Base-by-base conservation (phyloP, 2,797 vertebrate species). In the Melanotaenia boesemani region DNA sequence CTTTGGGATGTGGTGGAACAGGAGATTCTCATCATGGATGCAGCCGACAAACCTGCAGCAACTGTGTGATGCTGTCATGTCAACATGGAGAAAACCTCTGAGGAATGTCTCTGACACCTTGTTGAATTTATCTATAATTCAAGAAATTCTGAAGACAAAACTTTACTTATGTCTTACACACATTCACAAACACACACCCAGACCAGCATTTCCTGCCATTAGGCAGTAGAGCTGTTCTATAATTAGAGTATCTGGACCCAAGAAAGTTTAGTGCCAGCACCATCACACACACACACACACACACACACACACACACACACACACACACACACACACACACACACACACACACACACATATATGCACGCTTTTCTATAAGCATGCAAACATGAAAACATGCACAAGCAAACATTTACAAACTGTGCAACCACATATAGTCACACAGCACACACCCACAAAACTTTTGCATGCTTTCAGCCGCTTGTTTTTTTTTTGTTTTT, bases 211-310 rank as follows among this genome's bases (percentile, higher is more conserved):
- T 91, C 89, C 90, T 86, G 89, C 90, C 91, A 90, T 90, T 87
- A 90, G 85, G 79, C 82, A 82, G 70, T 80, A 85, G 86, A 85
- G 80, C 83, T 28, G 48, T 89, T 90, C 87, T 90, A 92, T 90
- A 89, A 89, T 91, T 91, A 90, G 88, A 90, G 90, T 90, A 91
- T 92, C 90, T 92, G 90, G 90, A 91, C 87, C 37, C 41, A 69
- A 83, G 82, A 82, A 86, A 83, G 81, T 90, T 88, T 86, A 82
- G 80, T 79, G 79, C 76, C 85, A 81, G 68, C 74, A 71, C 80
- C 77, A 83, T 59, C 61, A 71, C 41, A 36, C 59, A 36, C 57
- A 54, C 57, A 39, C 37, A 48, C 56, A 62, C 57, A 36, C 22
- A 9, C 30, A 66, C 44, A 41, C 24, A 63, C 61, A 72, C 36